These are phyloP conservation scores for Campoplex capitator DNA, from an alignment of 2,888 invertebrate genomes.

Conservation along the genomic window DNA sequence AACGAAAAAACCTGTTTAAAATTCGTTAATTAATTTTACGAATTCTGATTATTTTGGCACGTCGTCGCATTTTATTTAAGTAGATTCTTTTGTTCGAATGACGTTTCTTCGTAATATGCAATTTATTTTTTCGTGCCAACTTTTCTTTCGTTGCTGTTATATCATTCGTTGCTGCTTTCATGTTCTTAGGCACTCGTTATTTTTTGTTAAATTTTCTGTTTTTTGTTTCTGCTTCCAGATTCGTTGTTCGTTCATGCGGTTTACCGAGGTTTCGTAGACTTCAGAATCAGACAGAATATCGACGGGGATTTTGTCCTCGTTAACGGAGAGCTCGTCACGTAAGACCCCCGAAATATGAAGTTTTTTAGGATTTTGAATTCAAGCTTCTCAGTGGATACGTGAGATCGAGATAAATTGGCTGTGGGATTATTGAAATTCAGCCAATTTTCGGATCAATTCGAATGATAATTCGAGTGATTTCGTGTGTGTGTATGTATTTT, in stretches of 20 bases:
- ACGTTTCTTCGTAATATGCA: constrained; percentile 36
- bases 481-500: background rate
- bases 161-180: background rate
- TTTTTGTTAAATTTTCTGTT: background rate
- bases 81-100: constrained; percentile 13
- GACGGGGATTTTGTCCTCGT: constrained; percentile 59
- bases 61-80: constrained; percentile 60
- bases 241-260: constrained; percentile 65
- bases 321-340: constrained; percentile 49
- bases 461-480: background rate
- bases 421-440: background rate
- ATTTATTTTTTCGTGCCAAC: constrained; percentile 33
- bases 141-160: background rate
- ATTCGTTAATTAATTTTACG: constrained; percentile 58
- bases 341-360: constrained; percentile 53
- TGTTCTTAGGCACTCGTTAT: constrained; percentile 11
- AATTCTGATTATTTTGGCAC: constrained; percentile 43
- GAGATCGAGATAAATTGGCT: background rate
- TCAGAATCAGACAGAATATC: constrained; percentile 53
- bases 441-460: background rate
- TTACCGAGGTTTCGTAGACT: constrained; percentile 65
- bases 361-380: constrained; percentile 57
- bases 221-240: constrained; percentile 69
- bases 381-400: constrained; percentile 40
- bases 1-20: background rate